phyloP scores from a whole-genome alignment of 2,888 invertebrate species.

The Perizoma affinitatum region DNA sequence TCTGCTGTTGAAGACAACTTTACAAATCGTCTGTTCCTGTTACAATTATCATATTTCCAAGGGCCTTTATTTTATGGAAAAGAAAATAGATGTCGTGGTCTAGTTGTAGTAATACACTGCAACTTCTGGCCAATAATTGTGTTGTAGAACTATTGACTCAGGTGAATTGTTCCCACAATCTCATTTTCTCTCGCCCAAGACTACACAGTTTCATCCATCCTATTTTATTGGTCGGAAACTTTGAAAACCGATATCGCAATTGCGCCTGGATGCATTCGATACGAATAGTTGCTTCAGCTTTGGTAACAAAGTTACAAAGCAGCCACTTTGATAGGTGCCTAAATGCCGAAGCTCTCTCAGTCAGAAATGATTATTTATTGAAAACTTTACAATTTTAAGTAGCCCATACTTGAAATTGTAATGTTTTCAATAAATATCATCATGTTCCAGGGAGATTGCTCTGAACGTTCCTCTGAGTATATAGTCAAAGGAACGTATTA shows the following conservation, averaged over 20 bases:
- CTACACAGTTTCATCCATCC: background rate
- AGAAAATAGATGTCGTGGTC: background rate
- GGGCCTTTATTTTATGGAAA: constrained; percentile 7
- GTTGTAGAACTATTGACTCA: too few relatives aligned
- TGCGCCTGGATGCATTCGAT: constrained; percentile 9
- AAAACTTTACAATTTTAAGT: too few relatives aligned
- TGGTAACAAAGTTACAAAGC: constrained; percentile 14
- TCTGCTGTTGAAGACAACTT: constrained; percentile 18
- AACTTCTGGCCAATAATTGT: too few relatives aligned
- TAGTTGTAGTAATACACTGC: background rate
- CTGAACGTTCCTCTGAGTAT: too few relatives aligned
- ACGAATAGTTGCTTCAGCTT: constrained; percentile 19
- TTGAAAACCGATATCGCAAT: constrained; percentile 17
- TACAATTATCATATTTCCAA: constrained; percentile 1
- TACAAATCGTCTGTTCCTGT: constrained; percentile 5
- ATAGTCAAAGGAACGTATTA: too few relatives aligned
- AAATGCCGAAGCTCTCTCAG: too few relatives aligned
- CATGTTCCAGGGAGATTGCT: constrained; percentile 1
- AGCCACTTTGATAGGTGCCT: constrained; percentile 9
- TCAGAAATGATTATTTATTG: too few relatives aligned
- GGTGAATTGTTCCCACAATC: too few relatives aligned
- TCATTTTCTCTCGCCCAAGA: too few relatives aligned
- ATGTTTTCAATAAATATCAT: constrained; percentile 15
- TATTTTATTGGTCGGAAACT: constrained; percentile 1
- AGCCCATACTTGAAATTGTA: constrained; percentile 8